Evolutionary conservation across 2,797 vertebrate species (phyloP), one percentile per base, ranked within the genome.

Genomic region (Anguilla obscura): DNA sequence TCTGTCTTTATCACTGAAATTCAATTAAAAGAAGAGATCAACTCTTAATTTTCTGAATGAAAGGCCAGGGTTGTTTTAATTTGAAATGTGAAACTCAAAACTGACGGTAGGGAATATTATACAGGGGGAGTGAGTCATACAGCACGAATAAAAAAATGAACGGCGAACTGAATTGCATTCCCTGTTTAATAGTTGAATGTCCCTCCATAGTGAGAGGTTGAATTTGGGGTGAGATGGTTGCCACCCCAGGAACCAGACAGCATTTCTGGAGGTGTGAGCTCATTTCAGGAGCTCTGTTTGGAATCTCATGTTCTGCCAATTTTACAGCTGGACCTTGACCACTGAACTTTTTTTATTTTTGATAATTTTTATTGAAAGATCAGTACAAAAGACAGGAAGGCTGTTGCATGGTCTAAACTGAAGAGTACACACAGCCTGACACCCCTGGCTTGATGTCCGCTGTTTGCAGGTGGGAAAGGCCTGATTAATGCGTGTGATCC

Each of bases 341-440:
- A 9, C 69, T 36, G 30, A 33, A 74, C 69, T 74, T 74, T 33
- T 74, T 60, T 58, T 18, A n/a, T 66, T 66, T 30, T 74, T 74
- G 93, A 95, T 92, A 92, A 92, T 92, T 94, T 30, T 33, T 33
- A 36, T 74, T 74, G 69, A 12, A 36, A 74, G 9, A 74, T 74
- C 27, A 74, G 69, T 33, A 74, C 30, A 33, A 33, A 33, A 74
- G 69, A 74, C 69, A 74, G 69, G 69, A 74, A 74, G 12, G 3
- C 5, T 33, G 69, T 33, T 1, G 2, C 93, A 91, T 95, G 93
- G 45, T 83, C 80, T 60, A 69, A 79, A 79, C 74, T 1, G 96
- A 96, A 95, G 93, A 92, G 95, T 93, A 92, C 93, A 52, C 93
- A 52, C 94, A 91, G 94, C 92, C 94, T 92, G 93, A 94, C 94